A percentile compares a stretch with the other conserved stretches of the same genome.
phyloP scores from a whole-genome alignment of 2,113 vertebrate genomes.

The Anarrhichthys ocellatus region DNA sequence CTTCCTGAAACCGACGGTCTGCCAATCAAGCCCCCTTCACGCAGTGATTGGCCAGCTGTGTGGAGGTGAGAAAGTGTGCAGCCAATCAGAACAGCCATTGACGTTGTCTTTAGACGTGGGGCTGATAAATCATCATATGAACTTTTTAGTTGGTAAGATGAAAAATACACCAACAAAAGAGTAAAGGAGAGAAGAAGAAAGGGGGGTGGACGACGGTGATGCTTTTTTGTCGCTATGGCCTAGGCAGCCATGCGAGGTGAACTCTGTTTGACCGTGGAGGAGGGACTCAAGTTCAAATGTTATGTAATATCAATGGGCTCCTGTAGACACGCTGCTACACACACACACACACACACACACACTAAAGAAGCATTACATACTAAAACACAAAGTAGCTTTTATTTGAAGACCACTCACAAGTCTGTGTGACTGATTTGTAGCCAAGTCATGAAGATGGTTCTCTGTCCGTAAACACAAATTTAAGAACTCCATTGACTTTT shows the following conservation, averaged over 20 bases:
- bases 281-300: conserved; percentile 57
- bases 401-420: neutral
- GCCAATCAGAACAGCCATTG: neutral
- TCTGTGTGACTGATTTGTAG: neutral
- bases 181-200: neutral
- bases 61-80: neutral
- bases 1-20: neutral
- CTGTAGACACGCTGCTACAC: conserved; percentile 3
- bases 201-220: neutral
- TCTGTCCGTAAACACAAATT: neutral
- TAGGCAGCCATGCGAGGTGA: conserved; percentile 17
- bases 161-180: neutral
- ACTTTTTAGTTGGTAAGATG: neutral
- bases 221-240: conserved; percentile 18
- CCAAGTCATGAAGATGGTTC: neutral
- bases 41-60: neutral
- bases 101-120: neutral
- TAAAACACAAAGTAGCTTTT: neutral
- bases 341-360: neutral
- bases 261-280: conserved; percentile 43
- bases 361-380: neutral
- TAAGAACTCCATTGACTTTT: neutral
- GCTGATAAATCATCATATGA: neutral
- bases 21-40: neutral
- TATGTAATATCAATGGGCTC: conserved; percentile 47